Base-by-base conservation (phyloP, 2,888 invertebrate species). In the Microctonus aethiopoides region DNA sequence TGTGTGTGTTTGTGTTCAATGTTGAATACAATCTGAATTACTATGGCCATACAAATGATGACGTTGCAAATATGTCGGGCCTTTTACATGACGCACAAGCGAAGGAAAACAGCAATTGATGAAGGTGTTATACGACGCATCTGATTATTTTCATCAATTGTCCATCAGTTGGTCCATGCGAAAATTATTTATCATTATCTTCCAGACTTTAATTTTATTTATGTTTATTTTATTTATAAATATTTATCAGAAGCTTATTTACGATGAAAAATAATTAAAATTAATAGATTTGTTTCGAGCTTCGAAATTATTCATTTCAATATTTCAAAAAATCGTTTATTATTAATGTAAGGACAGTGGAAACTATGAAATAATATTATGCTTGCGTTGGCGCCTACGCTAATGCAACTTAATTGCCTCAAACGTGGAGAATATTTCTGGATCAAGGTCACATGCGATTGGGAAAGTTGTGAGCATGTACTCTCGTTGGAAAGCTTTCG, bases 371-470 rank as follows among this genome's bases (percentile, higher is more conserved):
- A 39, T 60, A 10, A 59, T 75, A 75, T 78, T 75, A 77, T 77
- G 61, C 36, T 61, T 29, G 63, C 24, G 16, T 32, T 65, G 59
- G 59, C 77, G 72, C 75, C 77, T 73, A 71, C 67, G 77, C 75
- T 83, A 82, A 82, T 82, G 74, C 76, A 67, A 46, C 76, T 78
- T 84, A 84, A 85, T 85, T 84, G 83, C 83, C 81, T 84, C 84
- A 85, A 85, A 85, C 84, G 84, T 77, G 78, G 79, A 83, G 83
- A 84, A 84, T 84, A 84, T 84, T 84, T 84, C 83, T 79, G 79
- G 78, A 84, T 78, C 82, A 83, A 81, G 84, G 75, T 51, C 69
- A 70, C 79, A 84, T 78, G 77, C 67, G 32, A 65, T 32, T 13
- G 13, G 54, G 76, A 72, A 82, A 79, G 79, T 82, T 52, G 68